A percentile compares a stretch with the other conserved stretches of the same genome.
These are phyloP conservation scores for Carposina sasakii DNA, from an alignment of 1,140 invertebrate species.

Conservation along the genomic window DNA sequence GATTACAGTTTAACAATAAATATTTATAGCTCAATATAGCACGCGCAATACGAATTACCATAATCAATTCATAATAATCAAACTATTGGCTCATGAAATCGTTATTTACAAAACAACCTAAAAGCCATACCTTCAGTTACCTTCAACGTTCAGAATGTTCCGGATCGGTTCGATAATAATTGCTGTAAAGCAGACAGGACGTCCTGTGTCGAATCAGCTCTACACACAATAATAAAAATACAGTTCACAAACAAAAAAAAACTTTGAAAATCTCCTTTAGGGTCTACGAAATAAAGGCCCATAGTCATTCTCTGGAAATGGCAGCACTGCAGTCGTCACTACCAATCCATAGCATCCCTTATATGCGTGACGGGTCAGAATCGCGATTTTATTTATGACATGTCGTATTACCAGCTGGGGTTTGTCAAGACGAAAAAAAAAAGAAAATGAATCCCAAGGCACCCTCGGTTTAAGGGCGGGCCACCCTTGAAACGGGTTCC, in stretches of 20 bases:
- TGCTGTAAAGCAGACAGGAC: constrained; percentile 63
- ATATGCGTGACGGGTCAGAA: constrained; percentile 66
- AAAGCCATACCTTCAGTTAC: too few relatives aligned
- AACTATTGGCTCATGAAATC: too few relatives aligned
- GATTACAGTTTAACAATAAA: too few relatives aligned
- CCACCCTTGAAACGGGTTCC: constrained; percentile 68
- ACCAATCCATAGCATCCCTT: constrained; percentile 47
- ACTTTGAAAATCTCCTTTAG: too few relatives aligned
- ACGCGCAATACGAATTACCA: too few relatives aligned
- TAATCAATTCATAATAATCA: too few relatives aligned
- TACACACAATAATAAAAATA: constrained; percentile 21
- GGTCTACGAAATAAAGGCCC: too few relatives aligned
- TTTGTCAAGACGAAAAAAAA: constrained; percentile 66
- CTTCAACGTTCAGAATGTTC: constrained; percentile 47
- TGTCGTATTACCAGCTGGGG: constrained; percentile 67
- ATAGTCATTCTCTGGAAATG: too few relatives aligned
- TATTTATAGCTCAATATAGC: too few relatives aligned
- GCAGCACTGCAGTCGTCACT: too few relatives aligned
- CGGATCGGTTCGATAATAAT: constrained; percentile 59
- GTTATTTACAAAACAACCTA: too few relatives aligned
- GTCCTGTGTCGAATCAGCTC: constrained; percentile 61
- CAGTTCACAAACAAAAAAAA: not conserved
- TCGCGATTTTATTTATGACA: constrained; percentile 72
- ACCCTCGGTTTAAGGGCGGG: constrained; percentile 42
- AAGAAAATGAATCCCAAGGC: constrained; percentile 50